Conservation (phyloP, 2,113 vertebrate genomes). For the Emydocephalus ijimae region DNA sequence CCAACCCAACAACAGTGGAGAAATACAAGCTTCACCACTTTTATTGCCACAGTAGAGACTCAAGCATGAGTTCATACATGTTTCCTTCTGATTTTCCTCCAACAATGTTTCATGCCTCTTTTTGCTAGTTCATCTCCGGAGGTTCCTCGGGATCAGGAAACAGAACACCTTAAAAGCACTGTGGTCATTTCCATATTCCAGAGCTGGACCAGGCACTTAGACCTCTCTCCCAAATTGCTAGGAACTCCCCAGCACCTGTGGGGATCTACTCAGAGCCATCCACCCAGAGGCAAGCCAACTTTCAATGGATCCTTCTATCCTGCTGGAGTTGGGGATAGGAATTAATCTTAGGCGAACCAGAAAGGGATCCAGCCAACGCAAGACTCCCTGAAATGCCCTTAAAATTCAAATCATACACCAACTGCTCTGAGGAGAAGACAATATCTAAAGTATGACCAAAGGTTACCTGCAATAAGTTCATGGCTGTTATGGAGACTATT, state of each 20-base stretch:
- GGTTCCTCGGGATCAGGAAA: not conserved
- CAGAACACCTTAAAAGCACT: not conserved
- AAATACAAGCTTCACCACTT: not conserved
- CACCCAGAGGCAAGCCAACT: not conserved
- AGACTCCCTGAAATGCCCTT: not conserved
- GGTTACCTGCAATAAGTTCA: not conserved
- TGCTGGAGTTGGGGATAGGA: not conserved
- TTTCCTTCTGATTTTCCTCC: not conserved
- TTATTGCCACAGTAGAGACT: not conserved
- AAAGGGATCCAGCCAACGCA: not conserved
- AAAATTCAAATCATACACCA: not conserved
- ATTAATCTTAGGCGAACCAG: not conserved
- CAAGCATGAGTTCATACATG: not conserved
- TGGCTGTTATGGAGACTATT: not conserved
- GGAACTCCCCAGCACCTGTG: not conserved
- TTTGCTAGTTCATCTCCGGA: not conserved
- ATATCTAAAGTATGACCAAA: not conserved
- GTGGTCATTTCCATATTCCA: not conserved
- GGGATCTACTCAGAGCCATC: not conserved
- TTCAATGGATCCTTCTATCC: not conserved
- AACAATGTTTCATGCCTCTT: not conserved
- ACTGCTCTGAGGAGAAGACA: not conserved
- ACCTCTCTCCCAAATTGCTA: not conserved
- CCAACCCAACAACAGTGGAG: not conserved
- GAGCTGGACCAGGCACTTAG: not conserved